These are phyloP conservation scores for Morpho deidamia DNA, from an alignment of 2,888 invertebrate species.

Conservation along the genomic window DNA sequence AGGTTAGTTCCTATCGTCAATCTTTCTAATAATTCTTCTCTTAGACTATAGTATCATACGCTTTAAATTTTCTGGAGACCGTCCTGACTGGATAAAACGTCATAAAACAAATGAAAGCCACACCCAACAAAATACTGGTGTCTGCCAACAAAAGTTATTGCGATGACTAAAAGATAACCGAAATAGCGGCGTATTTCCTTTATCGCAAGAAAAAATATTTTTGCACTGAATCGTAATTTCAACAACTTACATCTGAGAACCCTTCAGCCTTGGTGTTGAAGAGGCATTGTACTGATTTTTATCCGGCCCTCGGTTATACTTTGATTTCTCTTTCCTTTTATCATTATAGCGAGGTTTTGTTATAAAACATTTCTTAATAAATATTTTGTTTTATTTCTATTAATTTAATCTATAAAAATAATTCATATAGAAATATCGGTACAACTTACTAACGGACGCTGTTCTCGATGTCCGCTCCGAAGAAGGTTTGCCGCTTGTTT, in stretches of 20 bases:
- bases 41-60: no score
- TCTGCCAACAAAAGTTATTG: no score
- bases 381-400: neutral
- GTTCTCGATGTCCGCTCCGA: slow-evolving; percentile 82
- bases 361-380: no score
- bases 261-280: slow-evolving; percentile 6
- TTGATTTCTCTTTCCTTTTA: neutral
- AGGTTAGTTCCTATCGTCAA: no score
- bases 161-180: neutral
- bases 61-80: no score
- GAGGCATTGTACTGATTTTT: slow-evolving; percentile 7
- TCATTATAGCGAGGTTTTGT: no score
- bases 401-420: neutral
- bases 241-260: slow-evolving; percentile 6
- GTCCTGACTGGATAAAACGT: no score
- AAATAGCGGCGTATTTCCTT: neutral
- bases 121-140: no score
- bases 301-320: neutral
- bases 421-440: neutral
- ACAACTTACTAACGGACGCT: slow-evolving; percentile 76
- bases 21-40: no score
- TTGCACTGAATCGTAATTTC: neutral
- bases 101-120: no score
- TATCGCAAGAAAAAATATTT: neutral
- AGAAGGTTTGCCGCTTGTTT: slow-evolving; percentile 78